Evolutionary conservation across 2,888 invertebrate species (phyloP).

Genomic region (Orthosia cruda): DNA sequence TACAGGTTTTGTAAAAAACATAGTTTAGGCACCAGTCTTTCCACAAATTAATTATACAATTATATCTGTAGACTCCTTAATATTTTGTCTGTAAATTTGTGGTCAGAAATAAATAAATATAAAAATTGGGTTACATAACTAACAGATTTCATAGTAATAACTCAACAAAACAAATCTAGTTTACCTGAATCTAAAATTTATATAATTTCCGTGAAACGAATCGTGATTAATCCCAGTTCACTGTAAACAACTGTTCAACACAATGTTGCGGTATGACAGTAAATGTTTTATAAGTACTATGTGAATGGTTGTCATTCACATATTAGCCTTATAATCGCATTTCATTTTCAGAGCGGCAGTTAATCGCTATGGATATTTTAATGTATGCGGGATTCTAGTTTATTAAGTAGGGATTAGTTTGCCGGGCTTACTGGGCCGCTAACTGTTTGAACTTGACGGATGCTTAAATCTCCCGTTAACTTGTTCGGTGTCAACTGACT

Average conservation of each 20-base stretch:
- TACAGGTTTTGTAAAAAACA: no score
- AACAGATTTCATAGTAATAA: not conserved
- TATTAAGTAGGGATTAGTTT: slow-evolving; percentile 37
- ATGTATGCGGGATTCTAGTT: slow-evolving; percentile 27
- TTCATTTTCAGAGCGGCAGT: slow-evolving; percentile 18
- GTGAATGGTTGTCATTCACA: no score
- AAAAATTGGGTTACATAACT: not conserved
- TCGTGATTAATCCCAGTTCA: slow-evolving; percentile 15
- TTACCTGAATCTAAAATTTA: not conserved
- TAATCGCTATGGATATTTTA: slow-evolving; percentile 51
- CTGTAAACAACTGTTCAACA: not conserved
- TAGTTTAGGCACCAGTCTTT: no score
- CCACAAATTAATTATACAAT: no score
- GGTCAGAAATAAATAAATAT: no score
- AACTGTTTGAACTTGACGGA: slow-evolving; percentile 27
- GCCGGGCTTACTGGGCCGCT: slow-evolving; percentile 6
- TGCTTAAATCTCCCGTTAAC: slow-evolving; percentile 17
- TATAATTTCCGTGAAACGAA: not conserved
- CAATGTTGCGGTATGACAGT: slow-evolving; percentile 13
- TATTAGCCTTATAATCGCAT: slow-evolving; percentile 10
- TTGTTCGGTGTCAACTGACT: slow-evolving; percentile 14
- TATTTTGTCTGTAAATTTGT: no score
- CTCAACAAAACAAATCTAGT: not conserved
- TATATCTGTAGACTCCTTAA: no score
- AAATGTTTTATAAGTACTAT: slow-evolving; percentile 11